Evolutionary conservation across 1,140 invertebrate genomes (phyloP), one percentile per base, ranked within the genome.

Genomic region (Antheraea mylitta): DNA sequence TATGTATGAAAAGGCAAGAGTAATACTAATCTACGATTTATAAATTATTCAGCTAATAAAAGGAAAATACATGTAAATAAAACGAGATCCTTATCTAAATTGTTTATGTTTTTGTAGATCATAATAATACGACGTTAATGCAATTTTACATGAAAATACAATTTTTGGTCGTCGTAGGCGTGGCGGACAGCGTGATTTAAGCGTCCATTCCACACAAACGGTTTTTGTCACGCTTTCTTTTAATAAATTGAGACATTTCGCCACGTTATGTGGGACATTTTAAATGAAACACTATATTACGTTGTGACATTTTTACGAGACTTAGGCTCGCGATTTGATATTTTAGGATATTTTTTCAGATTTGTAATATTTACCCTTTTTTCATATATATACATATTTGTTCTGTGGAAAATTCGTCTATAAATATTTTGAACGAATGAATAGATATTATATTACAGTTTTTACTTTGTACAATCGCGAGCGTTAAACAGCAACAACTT

Each of bases 241-340:
- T 71, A 72, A 78, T 78, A 81, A 82, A 84, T 84, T 81, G 79
- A 82, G 80, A 80, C 80, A 81, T 84, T 84, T 77, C 76, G 75
- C 72, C 66, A 67, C 73, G 70, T 75, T 71, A 74, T 74, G 68
- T 69, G 66, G 64, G 48, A 59, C 66, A 45, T 73, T 75, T 73
- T 75, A 78, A 75, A 70, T 73, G 71, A 71, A 65, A 68, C 45
- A 53, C 68, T 68, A 66, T 69, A 66, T 66, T 67, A 72, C 72
- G 66, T 66, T 69, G 66, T 67, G 42, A 69, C 64, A 37, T 61
- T 67, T 74, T 74, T 69, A 74, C 58, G 68, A 66, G 48, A 16
- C 45, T 53, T 53, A 10, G 45, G 45, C 45, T 53, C 45, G 45
- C 45, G 9, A 53, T 53, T 53, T 53, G 10, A 53, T 53, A 13